Conservation (phyloP, 1,140 invertebrate genomes). For the Hycleus phaleratus region DNA sequence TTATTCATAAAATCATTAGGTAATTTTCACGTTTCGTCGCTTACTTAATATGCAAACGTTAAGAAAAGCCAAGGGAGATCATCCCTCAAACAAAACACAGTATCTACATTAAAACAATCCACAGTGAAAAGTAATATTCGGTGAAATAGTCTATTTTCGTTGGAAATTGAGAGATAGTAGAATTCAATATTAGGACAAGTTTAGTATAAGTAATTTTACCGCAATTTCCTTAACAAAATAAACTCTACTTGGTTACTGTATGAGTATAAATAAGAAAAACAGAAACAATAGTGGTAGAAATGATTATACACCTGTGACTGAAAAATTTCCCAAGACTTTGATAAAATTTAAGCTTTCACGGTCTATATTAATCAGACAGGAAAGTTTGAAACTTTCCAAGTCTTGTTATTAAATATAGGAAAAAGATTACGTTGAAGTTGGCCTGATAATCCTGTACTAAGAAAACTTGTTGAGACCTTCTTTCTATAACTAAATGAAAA, state of each 20-base stretch:
- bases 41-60: conserved; percentile 17
- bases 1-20: conserved; percentile 23
- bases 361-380: conserved; percentile 17
- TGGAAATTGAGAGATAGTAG: neutral
- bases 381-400: conserved; percentile 15
- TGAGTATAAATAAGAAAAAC: neutral
- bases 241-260: too few species aligned
- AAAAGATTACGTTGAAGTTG: conserved; percentile 10
- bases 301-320: neutral
- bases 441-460: conserved; percentile 3
- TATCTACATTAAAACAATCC: neutral
- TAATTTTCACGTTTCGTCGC: conserved; percentile 21
- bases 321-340: neutral
- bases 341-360: too few species aligned
- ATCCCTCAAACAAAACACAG: conserved; percentile 1
- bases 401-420: conserved; percentile 16
- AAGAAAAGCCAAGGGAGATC: conserved; percentile 2
- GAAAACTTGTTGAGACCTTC: conserved; percentile 7
- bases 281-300: neutral
- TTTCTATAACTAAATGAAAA: neutral
- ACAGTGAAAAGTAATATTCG: neutral
- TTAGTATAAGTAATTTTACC: neutral
- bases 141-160: neutral
- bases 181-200: too few species aligned
- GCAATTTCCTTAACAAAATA: too few species aligned